Base-by-base conservation (phyloP, 2,113 vertebrate genomes). In the Nettapus auritus region DNA sequence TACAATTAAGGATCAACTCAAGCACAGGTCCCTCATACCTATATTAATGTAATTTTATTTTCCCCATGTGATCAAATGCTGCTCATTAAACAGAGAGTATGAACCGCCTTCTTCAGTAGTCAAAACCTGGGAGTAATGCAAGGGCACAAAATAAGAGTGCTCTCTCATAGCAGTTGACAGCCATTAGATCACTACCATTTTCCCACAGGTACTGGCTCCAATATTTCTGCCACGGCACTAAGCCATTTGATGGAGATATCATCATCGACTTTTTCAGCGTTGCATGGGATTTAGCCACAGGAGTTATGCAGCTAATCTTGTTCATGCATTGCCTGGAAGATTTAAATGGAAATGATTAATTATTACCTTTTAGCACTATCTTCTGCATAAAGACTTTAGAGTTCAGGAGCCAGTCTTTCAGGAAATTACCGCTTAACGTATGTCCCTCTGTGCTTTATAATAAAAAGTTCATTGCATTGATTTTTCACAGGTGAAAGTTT, bases 261-360 rank as follows among this genome's bases (percentile, higher is more conserved):
- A 89, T 40, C 53, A 68, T 40, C 40, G 21, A 55, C 60, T 56
- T 93, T 92, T 88, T 34, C 73, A 83, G 14, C 56, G 42, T 34
- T 75, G 52, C 66, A 57, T 62, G 20, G 53, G 77, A 88, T 84
- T 92, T 86, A 95, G 73, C 76, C 88, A 90, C 21, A 84, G 77
- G 69, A 84, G 53, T 81, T 90, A 56, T 18, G 38, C 66, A 88
- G 69, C 86, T 93, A 88, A 93, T 89, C 69, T 63, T 81, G 42
- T 59, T 63, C 60, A 1, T 5, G 28, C 60, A 94, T 82, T 60
- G 56, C 69, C 86, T 86, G 20, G 46, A 92, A 86, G 56, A 92
- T 75, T 92, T 93, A 87, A 83, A 86, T 16, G 7, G 56, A 68
- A 86, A 85, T 93, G 29, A 91, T 74, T 92, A 81, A 94, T 89